Evolutionary conservation across 2,888 invertebrate genomes (phyloP), one percentile per base, ranked within the genome.

Genomic region (Choristoneura rosaceana): DNA sequence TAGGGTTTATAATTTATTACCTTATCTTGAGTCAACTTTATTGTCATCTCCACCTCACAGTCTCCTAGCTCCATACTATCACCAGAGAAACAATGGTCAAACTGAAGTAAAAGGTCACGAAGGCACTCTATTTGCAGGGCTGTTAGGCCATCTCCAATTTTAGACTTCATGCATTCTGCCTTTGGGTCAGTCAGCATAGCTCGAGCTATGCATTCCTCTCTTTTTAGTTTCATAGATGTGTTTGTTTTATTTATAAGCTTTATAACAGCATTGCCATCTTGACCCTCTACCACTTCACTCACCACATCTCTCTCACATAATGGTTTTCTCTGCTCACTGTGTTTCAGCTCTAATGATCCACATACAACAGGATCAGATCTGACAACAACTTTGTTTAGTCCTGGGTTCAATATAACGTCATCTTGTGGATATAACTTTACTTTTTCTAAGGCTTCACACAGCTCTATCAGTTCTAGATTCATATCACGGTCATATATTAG

Each of bases 1-100:
- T 74, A 76, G n/a, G 74, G 75, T 47, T 50, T 60, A 41, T 73
- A 76, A 38, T 76, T 68, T 0, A 76, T 60, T 3, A 73, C 17
- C 41, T 74, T 74, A 3, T 74, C 47, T 45, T 70, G 52, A 7
- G 69, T 76, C 8, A 74, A 61, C 34, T 71, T 69, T 0, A 74
- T 74, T 7, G 17, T 55, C 76, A 76, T 74, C 47, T 74, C 74
- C 10, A 76, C 58, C 12, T 17, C 55, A 38, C 70, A 76, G 14
- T 64, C 62, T 17, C 74, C 76, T 33, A 76, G n/a, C 59, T 59
- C 67, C 69, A 73, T 50, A 4, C 70, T 60, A 50, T 74, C 62
- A 12, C 70, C 70, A 25, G 76, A 68, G 17, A 76, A 76, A 59
- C 74, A 76, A 43, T 74, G 41, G 10, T 65, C 25, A 62, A 52